phyloP scores from a whole-genome alignment of 1,140 invertebrate species.

The Propsilocerus akamusi region DNA sequence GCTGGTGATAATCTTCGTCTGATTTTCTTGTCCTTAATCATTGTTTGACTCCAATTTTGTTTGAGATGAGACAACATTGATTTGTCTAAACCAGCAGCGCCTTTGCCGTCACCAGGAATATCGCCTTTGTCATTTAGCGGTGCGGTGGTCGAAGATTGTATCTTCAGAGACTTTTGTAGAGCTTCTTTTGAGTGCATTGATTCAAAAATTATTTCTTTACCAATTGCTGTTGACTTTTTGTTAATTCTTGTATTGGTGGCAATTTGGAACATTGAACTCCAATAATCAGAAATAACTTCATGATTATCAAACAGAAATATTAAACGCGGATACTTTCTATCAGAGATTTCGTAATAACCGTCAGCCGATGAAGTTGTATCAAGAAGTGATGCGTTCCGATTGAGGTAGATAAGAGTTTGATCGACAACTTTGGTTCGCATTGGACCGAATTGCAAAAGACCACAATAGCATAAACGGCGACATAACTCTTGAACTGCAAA shows the following conservation, averaged over 20 bases:
- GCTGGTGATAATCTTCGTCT: conserved; percentile 18
- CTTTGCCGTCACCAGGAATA: conserved; percentile 49
- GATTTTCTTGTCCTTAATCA: neutral
- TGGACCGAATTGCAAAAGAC: conserved; percentile 49
- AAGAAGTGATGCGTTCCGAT: conserved; percentile 34
- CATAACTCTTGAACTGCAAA: conserved; percentile 37
- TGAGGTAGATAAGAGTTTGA: conserved; percentile 49
- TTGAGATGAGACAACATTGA: conserved; percentile 45
- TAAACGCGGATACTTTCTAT: conserved; percentile 32
- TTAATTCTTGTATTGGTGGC: conserved; percentile 39
- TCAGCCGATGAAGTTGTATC: conserved; percentile 44
- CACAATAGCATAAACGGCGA: conserved; percentile 39
- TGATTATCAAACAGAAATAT: conserved; percentile 34
- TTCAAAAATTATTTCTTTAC: conserved; percentile 31
- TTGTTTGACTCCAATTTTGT: conserved; percentile 37
- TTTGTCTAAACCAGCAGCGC: conserved; percentile 55
- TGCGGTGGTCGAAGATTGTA: conserved; percentile 15
- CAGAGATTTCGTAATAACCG: conserved; percentile 40
- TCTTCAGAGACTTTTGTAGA: conserved; percentile 25
- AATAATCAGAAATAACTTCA: conserved; percentile 44
- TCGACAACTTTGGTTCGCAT: conserved; percentile 44
- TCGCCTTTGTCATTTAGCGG: conserved; percentile 22
- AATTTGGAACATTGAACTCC: conserved; percentile 49
- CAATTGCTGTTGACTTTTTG: conserved; percentile 18
- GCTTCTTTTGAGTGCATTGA: conserved; percentile 28